These are phyloP conservation scores for Leptodactylus fuscus DNA, from an alignment of 2,113 vertebrate species.

Conservation along the genomic window DNA sequence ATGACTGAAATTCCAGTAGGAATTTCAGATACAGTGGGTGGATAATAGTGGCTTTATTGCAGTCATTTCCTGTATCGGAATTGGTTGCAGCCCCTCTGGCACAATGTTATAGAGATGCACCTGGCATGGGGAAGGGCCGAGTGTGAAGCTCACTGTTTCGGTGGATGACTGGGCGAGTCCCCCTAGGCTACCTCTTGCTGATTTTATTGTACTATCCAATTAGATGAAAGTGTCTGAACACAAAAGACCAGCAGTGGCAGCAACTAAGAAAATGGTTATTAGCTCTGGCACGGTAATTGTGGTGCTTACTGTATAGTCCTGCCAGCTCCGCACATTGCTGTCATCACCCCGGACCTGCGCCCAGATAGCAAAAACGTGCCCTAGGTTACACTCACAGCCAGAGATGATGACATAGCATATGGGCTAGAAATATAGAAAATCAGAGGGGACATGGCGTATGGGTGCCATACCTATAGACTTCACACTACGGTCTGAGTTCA, in stretches of 20 bases:
- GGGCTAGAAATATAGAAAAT: neutral
- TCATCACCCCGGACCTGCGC: neutral
- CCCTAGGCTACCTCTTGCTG: slow-evolving; percentile 26
- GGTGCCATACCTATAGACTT: no score
- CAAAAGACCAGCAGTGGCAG: slow-evolving; percentile 38
- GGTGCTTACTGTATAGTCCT: slow-evolving; percentile 5
- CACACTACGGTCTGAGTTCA: no score
- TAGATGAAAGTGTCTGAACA: slow-evolving; percentile 35
- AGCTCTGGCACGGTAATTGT: slow-evolving; percentile 43
- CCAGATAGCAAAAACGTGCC: neutral
- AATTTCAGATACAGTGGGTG: slow-evolving; percentile 35
- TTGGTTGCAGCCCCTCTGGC: slow-evolving; percentile 25
- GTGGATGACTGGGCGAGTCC: slow-evolving; percentile 13
- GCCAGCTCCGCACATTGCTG: slow-evolving; percentile 8
- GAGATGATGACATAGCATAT: neutral
- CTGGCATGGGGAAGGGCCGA: slow-evolving; percentile 28
- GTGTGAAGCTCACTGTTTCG: neutral
- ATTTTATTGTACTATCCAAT: slow-evolving; percentile 41
- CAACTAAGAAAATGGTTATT: slow-evolving; percentile 34
- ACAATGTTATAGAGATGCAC: slow-evolving; percentile 12
- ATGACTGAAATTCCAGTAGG: slow-evolving; percentile 37
- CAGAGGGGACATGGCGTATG: no score
- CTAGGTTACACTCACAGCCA: neutral
- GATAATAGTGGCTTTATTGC: slow-evolving; percentile 40
- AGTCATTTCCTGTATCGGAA: slow-evolving; percentile 47